phyloP scores from a whole-genome alignment of 2,888 invertebrate genomes.

The Linnaemya tessellans region DNA sequence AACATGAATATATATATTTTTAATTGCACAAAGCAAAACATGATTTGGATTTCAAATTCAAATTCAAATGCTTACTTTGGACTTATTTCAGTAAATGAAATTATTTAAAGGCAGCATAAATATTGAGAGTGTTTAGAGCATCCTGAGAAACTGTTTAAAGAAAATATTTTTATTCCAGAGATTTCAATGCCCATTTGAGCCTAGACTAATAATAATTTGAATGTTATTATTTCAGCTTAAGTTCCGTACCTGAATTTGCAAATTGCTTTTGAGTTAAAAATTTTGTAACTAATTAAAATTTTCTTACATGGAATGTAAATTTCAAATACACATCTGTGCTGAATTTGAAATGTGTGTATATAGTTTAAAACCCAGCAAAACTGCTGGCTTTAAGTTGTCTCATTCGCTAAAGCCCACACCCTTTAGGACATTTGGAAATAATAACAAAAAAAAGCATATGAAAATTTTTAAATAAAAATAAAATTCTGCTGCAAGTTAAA shows the following conservation, averaged over 20 bases:
- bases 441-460: neutral
- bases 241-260: no score
- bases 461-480: constrained; percentile 11
- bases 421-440: neutral
- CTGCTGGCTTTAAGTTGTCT: neutral
- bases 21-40: no score
- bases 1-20: neutral
- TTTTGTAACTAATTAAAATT: no score
- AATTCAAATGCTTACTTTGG: neutral
- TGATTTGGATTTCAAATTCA: neutral
- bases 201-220: no score
- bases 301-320: neutral
- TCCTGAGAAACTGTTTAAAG: no score
- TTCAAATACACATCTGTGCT: neutral
- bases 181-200: no score
- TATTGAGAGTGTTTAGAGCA: no score
- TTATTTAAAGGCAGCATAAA: no score
- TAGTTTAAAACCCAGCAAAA: constrained; percentile 8
- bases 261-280: no score
- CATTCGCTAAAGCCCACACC: neutral
- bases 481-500: constrained; percentile 28
- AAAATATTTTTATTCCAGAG: no score
- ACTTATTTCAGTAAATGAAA: no score
- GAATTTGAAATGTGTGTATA: neutral
- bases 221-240: no score